Evolutionary conservation across 2,888 invertebrate genomes (phyloP), one percentile per base, ranked within the genome.

Genomic region (Byasa hedistus): DNA sequence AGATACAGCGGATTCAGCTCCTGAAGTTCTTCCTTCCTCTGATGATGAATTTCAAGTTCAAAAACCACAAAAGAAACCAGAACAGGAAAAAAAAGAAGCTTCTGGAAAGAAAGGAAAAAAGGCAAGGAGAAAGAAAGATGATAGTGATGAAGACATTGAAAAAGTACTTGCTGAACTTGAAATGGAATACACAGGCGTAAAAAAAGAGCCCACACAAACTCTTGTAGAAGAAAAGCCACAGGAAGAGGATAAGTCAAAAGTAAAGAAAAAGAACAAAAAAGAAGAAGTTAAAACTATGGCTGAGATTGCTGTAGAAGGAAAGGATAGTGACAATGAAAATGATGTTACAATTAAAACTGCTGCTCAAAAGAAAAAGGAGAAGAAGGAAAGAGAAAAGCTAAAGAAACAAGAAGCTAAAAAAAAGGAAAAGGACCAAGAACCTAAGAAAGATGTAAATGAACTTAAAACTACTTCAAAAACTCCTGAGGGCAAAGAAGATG

Each of bases 321-420:
- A 86, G 66, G 92, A 85, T 3, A 89, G 91, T 75, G 92, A 92
- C 55, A 92, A 93, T 72, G 93, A 92, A 69, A 92, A 93, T 72
- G 94, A 93, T 69, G 84, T 90, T 22, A 94, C 95, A 1, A 92
- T 96, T 19, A 96, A 97, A 87, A 94, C 96, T 19, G 96, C 96
- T 5, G 96, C 97, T 2, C 96, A 97, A 79, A 97, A 97, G 87
- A 97, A 96, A 79, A 97, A 97, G 77, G 97, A 97, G 75, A 97
- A 97, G 77, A 97, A 96, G 76, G 96, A 97, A 84, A 93, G 96
- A 21, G 95, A 96, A 77, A 95, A 94, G 74, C 94, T 94, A 73
- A 96, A 96, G 78, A 95, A 96, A 73, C 87, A 93, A 73, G 95
- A 95, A 68, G 93, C 94, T 52, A 95, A 95, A 77, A 94, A 94